Evolutionary conservation across 1,140 invertebrate genomes (phyloP).

Genomic region (Cydia amplana): DNA sequence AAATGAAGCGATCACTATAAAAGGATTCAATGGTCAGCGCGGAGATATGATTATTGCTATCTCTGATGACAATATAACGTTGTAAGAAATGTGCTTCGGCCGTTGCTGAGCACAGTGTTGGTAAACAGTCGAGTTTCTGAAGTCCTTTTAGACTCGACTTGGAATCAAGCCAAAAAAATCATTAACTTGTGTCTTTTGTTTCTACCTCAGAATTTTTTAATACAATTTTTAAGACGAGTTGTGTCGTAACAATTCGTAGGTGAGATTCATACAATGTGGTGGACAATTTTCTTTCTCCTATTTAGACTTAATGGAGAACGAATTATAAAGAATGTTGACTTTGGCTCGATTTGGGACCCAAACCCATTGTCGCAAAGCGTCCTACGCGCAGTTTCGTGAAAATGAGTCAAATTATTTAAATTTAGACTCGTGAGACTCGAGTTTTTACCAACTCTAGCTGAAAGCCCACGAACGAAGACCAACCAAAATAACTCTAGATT

Average conservation of each 20-base stretch:
- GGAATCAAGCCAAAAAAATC: no score
- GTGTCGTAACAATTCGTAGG: no score
- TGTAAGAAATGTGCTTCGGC: slow-evolving; percentile 54
- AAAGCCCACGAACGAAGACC: slow-evolving; percentile 46
- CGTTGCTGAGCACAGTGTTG: slow-evolving; percentile 45
- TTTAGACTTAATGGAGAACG: no score
- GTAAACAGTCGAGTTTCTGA: neutral
- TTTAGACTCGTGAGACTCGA: neutral
- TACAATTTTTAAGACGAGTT: no score
- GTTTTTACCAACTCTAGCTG: slow-evolving; percentile 32
- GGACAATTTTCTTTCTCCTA: no score
- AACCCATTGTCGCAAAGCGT: no score
- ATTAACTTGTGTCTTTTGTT: no score
- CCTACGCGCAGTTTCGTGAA: no score
- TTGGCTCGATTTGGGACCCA: no score
- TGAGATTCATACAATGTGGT: no score
- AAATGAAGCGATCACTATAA: slow-evolving; percentile 75
- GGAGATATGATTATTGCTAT: slow-evolving; percentile 72
- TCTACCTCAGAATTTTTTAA: no score
- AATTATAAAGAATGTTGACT: no score
- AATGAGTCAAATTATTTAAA: neutral
- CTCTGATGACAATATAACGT: slow-evolving; percentile 61
- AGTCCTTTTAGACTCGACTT: neutral
- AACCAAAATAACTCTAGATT: slow-evolving; percentile 67
- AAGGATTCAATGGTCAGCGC: slow-evolving; percentile 70